Evolutionary conservation across 2,888 invertebrate species (phyloP).

Genomic region (Tipula lateralis): DNA sequence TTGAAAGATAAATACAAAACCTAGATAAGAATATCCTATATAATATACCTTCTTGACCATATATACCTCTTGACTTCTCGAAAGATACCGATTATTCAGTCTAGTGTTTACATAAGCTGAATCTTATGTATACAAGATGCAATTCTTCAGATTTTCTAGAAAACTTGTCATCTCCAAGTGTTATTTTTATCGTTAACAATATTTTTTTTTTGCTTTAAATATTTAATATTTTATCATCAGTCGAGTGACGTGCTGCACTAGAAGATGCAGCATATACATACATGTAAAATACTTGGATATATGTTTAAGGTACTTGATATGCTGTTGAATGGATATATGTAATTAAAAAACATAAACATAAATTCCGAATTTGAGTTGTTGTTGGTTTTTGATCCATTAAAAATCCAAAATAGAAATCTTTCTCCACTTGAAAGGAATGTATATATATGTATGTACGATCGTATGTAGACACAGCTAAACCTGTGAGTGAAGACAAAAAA

Average conservation of each 20-base stretch:
- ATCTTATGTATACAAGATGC: background rate
- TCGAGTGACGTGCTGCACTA: background rate
- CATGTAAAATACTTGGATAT: background rate
- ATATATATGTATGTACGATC: background rate
- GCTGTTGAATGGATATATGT: background rate
- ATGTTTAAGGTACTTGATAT: background rate
- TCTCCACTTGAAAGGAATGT: background rate
- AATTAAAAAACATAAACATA: background rate
- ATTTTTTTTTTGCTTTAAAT: background rate
- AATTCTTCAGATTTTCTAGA: background rate
- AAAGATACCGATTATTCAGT: background rate
- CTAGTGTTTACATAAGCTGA: background rate
- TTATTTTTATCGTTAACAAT: background rate
- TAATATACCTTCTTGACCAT: background rate
- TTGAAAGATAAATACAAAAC: background rate
- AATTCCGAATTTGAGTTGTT: background rate
- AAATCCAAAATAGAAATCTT: background rate
- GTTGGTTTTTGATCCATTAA: slow-evolving; percentile 12
- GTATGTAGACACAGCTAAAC: background rate
- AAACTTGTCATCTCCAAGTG: background rate
- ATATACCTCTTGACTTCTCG: background rate
- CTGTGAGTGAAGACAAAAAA: background rate
- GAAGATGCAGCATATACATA: background rate
- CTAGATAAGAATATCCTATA: background rate
- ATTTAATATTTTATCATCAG: background rate